Evolutionary conservation across 2,797 vertebrate species (phyloP).

Genomic region (Sebastes steindachneri): DNA sequence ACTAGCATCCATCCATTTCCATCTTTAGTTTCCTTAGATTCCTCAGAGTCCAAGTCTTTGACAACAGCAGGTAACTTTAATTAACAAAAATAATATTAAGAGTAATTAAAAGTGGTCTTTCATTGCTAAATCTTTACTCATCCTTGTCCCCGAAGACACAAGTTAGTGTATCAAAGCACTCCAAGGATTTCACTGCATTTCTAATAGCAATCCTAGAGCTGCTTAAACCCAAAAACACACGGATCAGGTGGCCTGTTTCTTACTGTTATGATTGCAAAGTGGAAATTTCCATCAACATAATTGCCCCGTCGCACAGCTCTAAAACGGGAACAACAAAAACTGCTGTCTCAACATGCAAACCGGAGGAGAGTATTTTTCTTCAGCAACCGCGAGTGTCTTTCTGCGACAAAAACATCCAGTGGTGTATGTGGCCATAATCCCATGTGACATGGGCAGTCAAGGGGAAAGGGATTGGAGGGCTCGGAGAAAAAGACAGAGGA

Average conservation of each 20-base stretch:
- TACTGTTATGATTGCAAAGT: slow-evolving; percentile 4
- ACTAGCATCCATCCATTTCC: not conserved
- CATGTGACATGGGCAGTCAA: slow-evolving; percentile 77
- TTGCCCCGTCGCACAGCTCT: slow-evolving; percentile 16
- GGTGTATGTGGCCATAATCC: slow-evolving; percentile 73
- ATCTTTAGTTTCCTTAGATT: not conserved
- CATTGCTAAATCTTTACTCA: not conserved
- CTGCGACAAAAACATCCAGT: slow-evolving; percentile 67
- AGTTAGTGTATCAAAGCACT: not conserved
- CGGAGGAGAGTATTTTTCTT: slow-evolving; percentile 34
- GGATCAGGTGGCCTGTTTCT: slow-evolving; percentile 27
- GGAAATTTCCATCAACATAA: slow-evolving; percentile 30
- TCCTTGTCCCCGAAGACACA: not conserved
- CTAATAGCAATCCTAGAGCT: not conserved
- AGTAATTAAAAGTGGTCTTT: not conserved
- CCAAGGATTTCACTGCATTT: not conserved
- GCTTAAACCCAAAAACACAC: slow-evolving; percentile 5
- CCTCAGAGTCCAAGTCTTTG: not conserved
- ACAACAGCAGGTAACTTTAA: not conserved
- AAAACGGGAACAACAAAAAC: slow-evolving; percentile 38
- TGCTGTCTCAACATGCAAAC: slow-evolving; percentile 52
- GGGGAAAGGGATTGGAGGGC: slow-evolving; percentile 71
- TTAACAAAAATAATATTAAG: not conserved
- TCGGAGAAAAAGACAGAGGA: slow-evolving; percentile 67
- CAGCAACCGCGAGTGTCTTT: slow-evolving; percentile 51